phyloP scores from a whole-genome alignment of 2,888 invertebrate genomes.

The Drosophila antonietae region DNA sequence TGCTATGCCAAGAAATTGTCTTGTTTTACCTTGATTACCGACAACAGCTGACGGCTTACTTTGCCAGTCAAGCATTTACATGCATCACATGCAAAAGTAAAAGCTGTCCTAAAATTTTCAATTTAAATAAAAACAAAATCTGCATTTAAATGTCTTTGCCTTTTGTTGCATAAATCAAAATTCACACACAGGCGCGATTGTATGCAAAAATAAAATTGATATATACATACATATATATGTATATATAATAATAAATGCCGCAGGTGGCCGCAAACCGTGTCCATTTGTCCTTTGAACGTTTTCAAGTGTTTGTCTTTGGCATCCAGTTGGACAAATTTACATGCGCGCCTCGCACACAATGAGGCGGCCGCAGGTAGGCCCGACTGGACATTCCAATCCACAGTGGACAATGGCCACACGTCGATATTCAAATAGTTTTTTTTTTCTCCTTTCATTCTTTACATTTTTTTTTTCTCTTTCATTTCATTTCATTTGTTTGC shows the following conservation, averaged over 20 bases:
- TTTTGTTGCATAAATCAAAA: conserved; percentile 74
- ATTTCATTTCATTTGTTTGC: conserved; percentile 12
- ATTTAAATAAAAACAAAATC: conserved; percentile 33
- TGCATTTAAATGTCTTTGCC: conserved; percentile 54
- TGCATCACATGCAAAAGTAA: conserved; percentile 6
- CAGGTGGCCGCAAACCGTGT: conserved; percentile 71
- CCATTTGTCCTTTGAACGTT: conserved; percentile 49
- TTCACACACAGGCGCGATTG: conserved; percentile 64
- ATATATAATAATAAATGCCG: conserved; percentile 54
- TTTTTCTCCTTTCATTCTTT: conserved; percentile 15
- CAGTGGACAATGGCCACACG: conserved; percentile 68
- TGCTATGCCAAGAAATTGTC: not conserved
- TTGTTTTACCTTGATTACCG: conserved; percentile 8
- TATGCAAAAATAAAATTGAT: conserved; percentile 62
- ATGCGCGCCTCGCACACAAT: conserved; percentile 73
- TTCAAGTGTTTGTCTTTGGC: conserved; percentile 78
- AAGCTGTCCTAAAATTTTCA: conserved; percentile 17
- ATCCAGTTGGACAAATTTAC: conserved; percentile 76
- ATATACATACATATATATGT: conserved; percentile 4
- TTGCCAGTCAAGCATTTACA: conserved; percentile 16
- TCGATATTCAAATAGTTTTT: conserved; percentile 75
- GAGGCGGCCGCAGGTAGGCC: conserved; percentile 46
- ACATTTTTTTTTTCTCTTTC: not conserved
- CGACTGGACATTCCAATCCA: conserved; percentile 35
- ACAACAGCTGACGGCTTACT: conserved; percentile 31